phyloP scores from a whole-genome alignment of 1,140 invertebrate genomes.

The Paraescarpia echinospica region DNA sequence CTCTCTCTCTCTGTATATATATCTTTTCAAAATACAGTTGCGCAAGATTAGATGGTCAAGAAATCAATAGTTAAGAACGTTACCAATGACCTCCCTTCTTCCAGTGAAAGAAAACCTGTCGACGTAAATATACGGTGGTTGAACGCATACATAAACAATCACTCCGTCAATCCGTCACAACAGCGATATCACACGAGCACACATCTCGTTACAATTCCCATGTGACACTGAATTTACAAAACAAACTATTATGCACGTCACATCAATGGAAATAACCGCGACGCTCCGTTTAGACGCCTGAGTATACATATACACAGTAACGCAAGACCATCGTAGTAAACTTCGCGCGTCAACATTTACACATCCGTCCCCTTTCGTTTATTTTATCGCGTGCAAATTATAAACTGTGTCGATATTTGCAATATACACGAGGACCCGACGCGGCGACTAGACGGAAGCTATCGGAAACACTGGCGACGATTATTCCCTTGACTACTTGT shows the following conservation, averaged over 20 bases:
- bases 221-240: conserved; percentile 6
- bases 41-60: background rate
- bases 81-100: background rate
- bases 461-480: background rate
- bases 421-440: background rate
- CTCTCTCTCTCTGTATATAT: conserved; percentile 16
- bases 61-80: background rate
- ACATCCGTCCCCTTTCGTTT: background rate
- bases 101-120: background rate
- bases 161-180: background rate
- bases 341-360: background rate
- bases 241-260: background rate
- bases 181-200: background rate
- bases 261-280: background rate
- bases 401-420: conserved; percentile 1
- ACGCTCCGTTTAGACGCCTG: background rate
- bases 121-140: background rate
- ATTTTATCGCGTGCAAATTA: conserved; percentile 6
- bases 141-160: background rate
- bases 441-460: background rate
- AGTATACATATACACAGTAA: background rate
- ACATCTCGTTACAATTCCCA: background rate
- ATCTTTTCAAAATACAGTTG: background rate
- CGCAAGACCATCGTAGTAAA: background rate
- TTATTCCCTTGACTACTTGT: background rate